These are phyloP conservation scores for Lethrus apterus DNA, from an alignment of 1,140 invertebrate genomes.

Conservation along the genomic window DNA sequence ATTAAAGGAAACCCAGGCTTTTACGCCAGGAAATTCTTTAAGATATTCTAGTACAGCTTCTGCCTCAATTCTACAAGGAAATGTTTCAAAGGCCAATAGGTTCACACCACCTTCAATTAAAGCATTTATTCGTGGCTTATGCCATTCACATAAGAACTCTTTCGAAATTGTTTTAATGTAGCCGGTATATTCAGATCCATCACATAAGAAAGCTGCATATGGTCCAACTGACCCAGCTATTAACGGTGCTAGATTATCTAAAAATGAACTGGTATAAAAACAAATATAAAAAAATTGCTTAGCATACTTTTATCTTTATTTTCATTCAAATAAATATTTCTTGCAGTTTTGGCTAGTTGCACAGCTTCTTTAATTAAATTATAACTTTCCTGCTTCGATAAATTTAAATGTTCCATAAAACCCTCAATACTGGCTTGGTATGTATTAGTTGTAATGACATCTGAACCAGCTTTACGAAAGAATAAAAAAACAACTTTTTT, in stretches of 20 bases:
- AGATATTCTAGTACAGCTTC: constrained; percentile 45
- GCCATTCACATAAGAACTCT: constrained; percentile 51
- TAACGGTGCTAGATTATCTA: constrained; percentile 28
- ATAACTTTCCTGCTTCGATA: constrained; percentile 40
- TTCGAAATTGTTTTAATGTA: constrained; percentile 48
- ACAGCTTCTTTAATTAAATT: constrained; percentile 47
- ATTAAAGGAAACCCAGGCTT: constrained; percentile 50
- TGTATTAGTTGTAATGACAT: constrained; percentile 53
- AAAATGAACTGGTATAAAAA: too few relatives aligned
- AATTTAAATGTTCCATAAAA: constrained; percentile 46
- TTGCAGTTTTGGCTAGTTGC: constrained; percentile 39
- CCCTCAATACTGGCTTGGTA: constrained; percentile 56
- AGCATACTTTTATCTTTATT: too few relatives aligned
- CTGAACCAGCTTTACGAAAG: constrained; percentile 45
- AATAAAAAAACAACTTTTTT: neutral
- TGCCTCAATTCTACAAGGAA: constrained; percentile 53
- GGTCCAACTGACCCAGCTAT: constrained; percentile 59
- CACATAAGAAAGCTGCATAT: constrained; percentile 55
- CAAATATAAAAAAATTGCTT: too few relatives aligned
- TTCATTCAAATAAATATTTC: neutral
- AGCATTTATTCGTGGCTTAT: constrained; percentile 48
- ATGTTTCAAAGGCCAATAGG: constrained; percentile 58
- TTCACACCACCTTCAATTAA: constrained; percentile 50
- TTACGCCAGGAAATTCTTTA: constrained; percentile 46
- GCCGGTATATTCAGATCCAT: constrained; percentile 63